phyloP scores from a whole-genome alignment of 1,140 invertebrate species.

The Hetaerina americana region DNA sequence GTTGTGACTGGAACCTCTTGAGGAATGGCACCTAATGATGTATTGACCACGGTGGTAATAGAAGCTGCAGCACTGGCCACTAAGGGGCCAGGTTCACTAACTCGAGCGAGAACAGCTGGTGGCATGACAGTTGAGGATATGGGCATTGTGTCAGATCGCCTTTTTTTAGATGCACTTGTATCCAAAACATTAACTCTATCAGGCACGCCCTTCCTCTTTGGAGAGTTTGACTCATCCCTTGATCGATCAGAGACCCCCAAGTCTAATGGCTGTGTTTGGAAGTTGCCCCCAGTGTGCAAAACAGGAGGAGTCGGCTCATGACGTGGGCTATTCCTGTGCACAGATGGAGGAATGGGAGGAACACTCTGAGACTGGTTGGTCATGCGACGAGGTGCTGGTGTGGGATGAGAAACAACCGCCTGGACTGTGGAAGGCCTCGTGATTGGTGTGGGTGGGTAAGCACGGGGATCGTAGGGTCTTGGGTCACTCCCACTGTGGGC shows the following conservation, averaged over 20 bases:
- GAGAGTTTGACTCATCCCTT: slow-evolving; percentile 34
- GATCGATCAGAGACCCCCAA: slow-evolving; percentile 43
- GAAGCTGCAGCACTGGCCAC: slow-evolving; percentile 58
- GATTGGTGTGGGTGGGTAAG: slow-evolving; percentile 25
- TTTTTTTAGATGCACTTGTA: slow-evolving; percentile 28
- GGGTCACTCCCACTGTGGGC: slow-evolving; percentile 36
- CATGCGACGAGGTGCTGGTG: slow-evolving; percentile 29
- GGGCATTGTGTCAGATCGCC: slow-evolving; percentile 27
- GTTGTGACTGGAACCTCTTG: slow-evolving; percentile 15
- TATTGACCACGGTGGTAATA: slow-evolving; percentile 54
- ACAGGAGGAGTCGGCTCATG: slow-evolving; percentile 9
- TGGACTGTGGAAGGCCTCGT: slow-evolving; percentile 25
- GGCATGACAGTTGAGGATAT: slow-evolving; percentile 11
- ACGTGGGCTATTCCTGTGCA: slow-evolving; percentile 18
- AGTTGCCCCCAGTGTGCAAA: slow-evolving; percentile 21
- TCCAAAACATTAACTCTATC: slow-evolving; percentile 22
- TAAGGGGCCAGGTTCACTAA: slow-evolving; percentile 50
- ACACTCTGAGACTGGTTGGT: slow-evolving; percentile 37
- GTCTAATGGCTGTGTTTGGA: slow-evolving; percentile 59
- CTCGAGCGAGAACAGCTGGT: slow-evolving; percentile 31
- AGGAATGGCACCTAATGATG: slow-evolving; percentile 27
- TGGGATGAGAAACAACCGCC: slow-evolving; percentile 28
- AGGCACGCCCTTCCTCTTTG: slow-evolving; percentile 38
- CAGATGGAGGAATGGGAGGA: slow-evolving; percentile 25
- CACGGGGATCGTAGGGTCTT: slow-evolving; percentile 9